Evolutionary conservation across 2,888 invertebrate species (phyloP).

Genomic region (Orthonevra nobilis): DNA sequence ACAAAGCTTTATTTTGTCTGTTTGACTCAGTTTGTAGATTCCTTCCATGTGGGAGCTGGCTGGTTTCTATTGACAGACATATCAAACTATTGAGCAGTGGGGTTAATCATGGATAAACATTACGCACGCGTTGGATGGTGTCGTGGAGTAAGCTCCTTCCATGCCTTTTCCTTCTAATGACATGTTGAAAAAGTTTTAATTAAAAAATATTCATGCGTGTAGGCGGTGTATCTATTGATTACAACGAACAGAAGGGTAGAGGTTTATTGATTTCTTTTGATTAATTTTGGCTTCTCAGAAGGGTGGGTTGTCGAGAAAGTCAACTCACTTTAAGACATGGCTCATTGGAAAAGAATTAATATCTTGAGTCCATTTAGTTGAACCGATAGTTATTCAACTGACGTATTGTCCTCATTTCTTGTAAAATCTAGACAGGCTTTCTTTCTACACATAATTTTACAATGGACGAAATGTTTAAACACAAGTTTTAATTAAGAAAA

Average conservation of each 20-base stretch:
- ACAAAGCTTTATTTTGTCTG: constrained; percentile 27
- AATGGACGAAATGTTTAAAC: no score
- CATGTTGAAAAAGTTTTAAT: constrained; percentile 36
- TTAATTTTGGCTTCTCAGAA: no score
- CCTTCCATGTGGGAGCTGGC: constrained; percentile 7
- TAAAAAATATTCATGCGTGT: constrained; percentile 32
- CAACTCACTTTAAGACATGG: no score
- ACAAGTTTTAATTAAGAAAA: no score
- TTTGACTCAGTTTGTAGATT: neutral
- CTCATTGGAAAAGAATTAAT: no score
- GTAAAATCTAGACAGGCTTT: no score
- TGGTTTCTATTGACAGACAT: constrained; percentile 54
- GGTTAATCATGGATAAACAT: constrained; percentile 20
- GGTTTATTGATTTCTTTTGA: no score
- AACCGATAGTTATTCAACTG: no score
- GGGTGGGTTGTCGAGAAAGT: no score
- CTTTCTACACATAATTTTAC: no score
- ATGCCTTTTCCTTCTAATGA: neutral
- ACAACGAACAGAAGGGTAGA: constrained; percentile 34
- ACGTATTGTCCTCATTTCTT: no score
- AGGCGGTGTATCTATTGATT: constrained; percentile 18
- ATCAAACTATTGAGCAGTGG: constrained; percentile 23
- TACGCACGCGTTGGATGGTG: constrained; percentile 16
- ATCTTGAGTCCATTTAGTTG: no score
- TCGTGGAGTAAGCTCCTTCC: neutral